Base-by-base conservation (phyloP, 2,113 vertebrate genomes). In the Eublepharis macularius region DNA sequence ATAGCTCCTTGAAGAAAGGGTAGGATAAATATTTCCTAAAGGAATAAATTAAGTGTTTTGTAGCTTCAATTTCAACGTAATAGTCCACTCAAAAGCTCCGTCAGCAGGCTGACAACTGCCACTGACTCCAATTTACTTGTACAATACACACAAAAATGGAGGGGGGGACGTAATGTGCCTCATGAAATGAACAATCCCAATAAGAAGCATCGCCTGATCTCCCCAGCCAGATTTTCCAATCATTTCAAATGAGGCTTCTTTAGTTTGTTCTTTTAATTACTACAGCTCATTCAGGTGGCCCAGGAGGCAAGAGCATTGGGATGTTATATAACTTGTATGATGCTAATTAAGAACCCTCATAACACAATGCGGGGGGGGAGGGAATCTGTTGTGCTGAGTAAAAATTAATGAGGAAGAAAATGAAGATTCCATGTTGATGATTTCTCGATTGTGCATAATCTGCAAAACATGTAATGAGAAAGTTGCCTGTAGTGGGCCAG, bases 351-450 rank as follows among this genome's bases (percentile, higher is more conserved):
- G 73, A 0, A 81, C 13, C 6, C 80, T 49, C 69, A 49, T 80
- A 21, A 41, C 57, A 57, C 26, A 73, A 86, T 84, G 76, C 82
- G 88, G 0, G 0, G 77, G 85, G 17, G 90, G 0, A 0, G 77
- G 85, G 17, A 87, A 93, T 87, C 89, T 90, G 91, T 85, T 92
- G 39, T 86, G 73, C 32, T 29, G 57, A 87, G 76, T 49, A 49
- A 85, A 87, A 92, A 90, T 88, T 90, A 94, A 93, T 84, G 86
- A 73, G 84, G 88, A 85, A 72, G 91, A 92, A 92, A 93, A 94
- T 92, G 0, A 85, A 88, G 74, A 84, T 87, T 47, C 72, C 90
- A 72, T 83, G 73, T 65, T 85, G 84, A 63, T 81, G 81, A 63
- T 92, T 87, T 90, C 91, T 87, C 73, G 2, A 83, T 89, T 54